phyloP scores from a whole-genome alignment of 1,140 invertebrate genomes.

The Mamestra configurata region DNA sequence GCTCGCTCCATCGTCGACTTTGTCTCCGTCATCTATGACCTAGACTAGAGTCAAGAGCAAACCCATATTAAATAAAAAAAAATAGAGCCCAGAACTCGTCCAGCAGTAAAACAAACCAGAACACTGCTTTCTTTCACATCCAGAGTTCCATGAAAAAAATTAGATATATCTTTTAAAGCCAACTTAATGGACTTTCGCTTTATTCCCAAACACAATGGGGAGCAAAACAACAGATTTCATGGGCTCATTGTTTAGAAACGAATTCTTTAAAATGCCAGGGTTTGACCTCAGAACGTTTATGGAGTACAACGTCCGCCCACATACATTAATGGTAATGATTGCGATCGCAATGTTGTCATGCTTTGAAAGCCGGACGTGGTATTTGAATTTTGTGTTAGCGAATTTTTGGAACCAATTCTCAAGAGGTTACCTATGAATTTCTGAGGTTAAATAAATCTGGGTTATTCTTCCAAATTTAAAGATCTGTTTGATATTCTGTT shows the following conservation, averaged over 20 bases:
- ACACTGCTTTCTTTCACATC: slow-evolving; percentile 20
- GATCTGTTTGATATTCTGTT: too few relatives aligned
- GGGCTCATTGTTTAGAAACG: slow-evolving; percentile 40
- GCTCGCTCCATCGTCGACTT: too few relatives aligned
- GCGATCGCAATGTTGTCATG: slow-evolving; percentile 31
- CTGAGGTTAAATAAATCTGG: not conserved
- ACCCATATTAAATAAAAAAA: too few relatives aligned
- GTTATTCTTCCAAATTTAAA: too few relatives aligned
- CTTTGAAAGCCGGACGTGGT: slow-evolving; percentile 18
- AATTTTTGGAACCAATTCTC: slow-evolving; percentile 10
- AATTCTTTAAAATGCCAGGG: slow-evolving; percentile 39
- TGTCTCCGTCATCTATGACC: too few relatives aligned
- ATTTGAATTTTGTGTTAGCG: slow-evolving; percentile 24
- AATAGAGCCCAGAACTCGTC: slow-evolving; percentile 3
- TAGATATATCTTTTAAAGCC: slow-evolving; percentile 40
- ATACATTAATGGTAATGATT: slow-evolving; percentile 44
- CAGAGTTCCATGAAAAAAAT: slow-evolving; percentile 38
- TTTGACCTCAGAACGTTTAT: slow-evolving; percentile 37
- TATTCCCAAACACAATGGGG: slow-evolving; percentile 35
- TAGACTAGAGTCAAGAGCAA: too few relatives aligned
- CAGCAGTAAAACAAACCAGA: slow-evolving; percentile 19
- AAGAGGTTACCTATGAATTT: not conserved
- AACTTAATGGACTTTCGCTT: slow-evolving; percentile 43
- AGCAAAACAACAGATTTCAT: slow-evolving; percentile 37
- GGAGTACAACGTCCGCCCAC: slow-evolving; percentile 26